Evolutionary conservation across 2,888 invertebrate species (phyloP).

Genomic region (Incurvaria masculella): DNA sequence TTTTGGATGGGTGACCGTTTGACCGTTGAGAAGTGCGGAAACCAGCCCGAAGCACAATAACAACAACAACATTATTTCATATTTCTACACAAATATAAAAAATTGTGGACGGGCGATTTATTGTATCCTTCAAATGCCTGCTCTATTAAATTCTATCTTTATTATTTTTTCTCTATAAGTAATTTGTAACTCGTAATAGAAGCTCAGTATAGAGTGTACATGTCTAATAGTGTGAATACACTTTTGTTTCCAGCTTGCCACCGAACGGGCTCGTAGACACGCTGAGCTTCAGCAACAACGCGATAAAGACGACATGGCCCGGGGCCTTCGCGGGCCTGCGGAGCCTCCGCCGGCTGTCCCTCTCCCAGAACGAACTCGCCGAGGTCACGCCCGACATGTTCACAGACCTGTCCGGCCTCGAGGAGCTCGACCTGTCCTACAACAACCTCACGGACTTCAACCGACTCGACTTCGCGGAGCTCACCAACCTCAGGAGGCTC

Average conservation of each 20-base stretch:
- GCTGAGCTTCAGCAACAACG: constrained; percentile 40
- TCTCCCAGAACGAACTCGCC: constrained; percentile 46
- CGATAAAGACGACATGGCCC: constrained; percentile 44
- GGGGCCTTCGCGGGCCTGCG: constrained; percentile 40
- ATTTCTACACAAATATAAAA: too few relatives aligned
- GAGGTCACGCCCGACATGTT: constrained; percentile 45
- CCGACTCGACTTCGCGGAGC: constrained; percentile 31
- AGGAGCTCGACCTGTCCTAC: constrained; percentile 51
- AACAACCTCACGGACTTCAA: constrained; percentile 45
- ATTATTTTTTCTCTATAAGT: too few relatives aligned
- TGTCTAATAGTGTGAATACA: too few relatives aligned
- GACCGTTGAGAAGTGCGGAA: too few relatives aligned
- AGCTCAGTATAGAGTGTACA: too few relatives aligned
- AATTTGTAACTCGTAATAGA: too few relatives aligned
- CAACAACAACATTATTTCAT: too few relatives aligned
- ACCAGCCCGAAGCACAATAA: too few relatives aligned
- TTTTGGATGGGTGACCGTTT: too few relatives aligned
- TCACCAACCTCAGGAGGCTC: constrained; percentile 30
- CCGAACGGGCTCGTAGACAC: constrained; percentile 39
- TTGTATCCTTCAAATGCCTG: too few relatives aligned
- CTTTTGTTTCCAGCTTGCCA: constrained; percentile 39
- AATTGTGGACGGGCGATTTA: too few relatives aligned
- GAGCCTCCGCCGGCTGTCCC: constrained; percentile 39
- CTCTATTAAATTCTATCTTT: too few relatives aligned
- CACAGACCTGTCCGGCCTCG: constrained; percentile 35